phyloP scores from a whole-genome alignment of 2,113 vertebrate genomes.

The Paracanthobrama guichenoti region DNA sequence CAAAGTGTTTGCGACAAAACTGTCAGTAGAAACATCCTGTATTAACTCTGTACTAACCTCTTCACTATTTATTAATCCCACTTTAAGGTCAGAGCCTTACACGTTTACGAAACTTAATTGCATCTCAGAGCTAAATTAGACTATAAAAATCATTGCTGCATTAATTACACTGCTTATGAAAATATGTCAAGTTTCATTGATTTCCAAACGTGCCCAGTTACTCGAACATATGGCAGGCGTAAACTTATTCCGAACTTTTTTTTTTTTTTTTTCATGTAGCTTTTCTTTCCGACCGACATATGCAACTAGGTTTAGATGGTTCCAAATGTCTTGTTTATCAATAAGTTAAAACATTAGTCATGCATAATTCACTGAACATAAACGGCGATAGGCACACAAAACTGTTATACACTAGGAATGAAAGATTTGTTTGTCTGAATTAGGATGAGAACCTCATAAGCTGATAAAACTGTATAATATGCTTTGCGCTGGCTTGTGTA shows the following conservation, averaged over 20 bases:
- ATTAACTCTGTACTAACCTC: background rate
- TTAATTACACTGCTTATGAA: background rate
- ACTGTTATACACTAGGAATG: background rate
- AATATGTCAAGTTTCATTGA: slow-evolving; percentile 12
- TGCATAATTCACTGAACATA: background rate
- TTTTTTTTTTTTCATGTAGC: no score
- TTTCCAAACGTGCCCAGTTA: background rate
- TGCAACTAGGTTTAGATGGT: background rate
- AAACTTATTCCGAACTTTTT: background rate
- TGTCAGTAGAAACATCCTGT: slow-evolving; percentile 5
- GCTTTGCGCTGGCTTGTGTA: slow-evolving; percentile 48
- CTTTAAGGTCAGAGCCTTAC: background rate
- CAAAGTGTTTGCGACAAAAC: slow-evolving; percentile 26
- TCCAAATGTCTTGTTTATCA: background rate
- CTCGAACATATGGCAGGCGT: background rate
- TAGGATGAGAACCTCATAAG: slow-evolving; percentile 45
- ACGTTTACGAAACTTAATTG: background rate
- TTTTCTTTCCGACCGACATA: background rate
- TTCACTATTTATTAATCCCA: slow-evolving; percentile 11
- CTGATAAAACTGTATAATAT: slow-evolving; percentile 44
- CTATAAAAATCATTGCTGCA: background rate
- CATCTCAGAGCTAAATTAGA: slow-evolving; percentile 18
- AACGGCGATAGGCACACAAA: background rate
- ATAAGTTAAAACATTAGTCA: background rate
- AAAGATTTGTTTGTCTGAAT: slow-evolving; percentile 37